These are phyloP conservation scores for Pelecanus crispus DNA, from an alignment of 2,113 vertebrate species.

Conservation along the genomic window DNA sequence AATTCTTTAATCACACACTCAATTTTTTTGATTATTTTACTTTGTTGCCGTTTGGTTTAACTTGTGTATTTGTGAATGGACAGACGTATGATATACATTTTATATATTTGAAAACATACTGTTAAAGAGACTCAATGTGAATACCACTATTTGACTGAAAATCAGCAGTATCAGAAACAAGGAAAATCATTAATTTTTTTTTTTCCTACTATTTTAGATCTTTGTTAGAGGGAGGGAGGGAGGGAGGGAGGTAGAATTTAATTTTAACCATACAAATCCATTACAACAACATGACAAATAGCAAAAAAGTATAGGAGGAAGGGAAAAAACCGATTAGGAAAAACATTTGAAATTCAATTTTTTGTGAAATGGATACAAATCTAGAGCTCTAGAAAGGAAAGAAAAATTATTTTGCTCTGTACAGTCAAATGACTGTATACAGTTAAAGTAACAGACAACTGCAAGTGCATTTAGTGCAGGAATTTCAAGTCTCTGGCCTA, in stretches of 20 bases:
- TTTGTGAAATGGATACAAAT: background rate
- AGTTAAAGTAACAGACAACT: background rate
- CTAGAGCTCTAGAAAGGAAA: background rate
- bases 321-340: background rate
- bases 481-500: background rate
- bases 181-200: background rate
- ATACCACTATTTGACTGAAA: background rate
- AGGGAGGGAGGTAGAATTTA: background rate
- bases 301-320: background rate
- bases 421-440: background rate
- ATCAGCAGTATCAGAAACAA: background rate
- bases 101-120: background rate
- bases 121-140: background rate
- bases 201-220: background rate
- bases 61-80: background rate
- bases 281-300: background rate
- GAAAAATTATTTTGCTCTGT: background rate
- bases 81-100: background rate
- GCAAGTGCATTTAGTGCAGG: background rate
- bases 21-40: background rate
- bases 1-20: background rate
- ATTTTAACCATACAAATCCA: background rate
- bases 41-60: background rate
- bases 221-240: background rate
- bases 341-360: background rate